phyloP scores from a whole-genome alignment of 2,888 invertebrate genomes.

The Aleiodes testaceus region DNA sequence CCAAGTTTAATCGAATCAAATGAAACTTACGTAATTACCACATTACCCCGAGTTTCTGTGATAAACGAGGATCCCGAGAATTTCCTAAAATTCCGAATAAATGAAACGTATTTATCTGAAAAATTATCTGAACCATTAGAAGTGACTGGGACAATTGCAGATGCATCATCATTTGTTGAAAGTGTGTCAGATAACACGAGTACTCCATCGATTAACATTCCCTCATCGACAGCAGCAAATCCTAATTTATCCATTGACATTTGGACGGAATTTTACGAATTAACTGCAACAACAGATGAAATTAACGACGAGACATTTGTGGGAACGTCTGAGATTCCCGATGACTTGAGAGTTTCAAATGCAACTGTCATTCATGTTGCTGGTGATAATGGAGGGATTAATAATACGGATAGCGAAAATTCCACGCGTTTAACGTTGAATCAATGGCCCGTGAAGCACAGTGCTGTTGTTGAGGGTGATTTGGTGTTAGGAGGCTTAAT shows the following conservation, averaged over 20 bases:
- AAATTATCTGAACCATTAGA: too few species aligned
- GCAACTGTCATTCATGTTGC: background rate
- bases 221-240: background rate
- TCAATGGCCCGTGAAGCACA: slow-evolving; percentile 85
- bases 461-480: slow-evolving; percentile 88
- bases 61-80: too few species aligned
- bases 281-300: background rate
- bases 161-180: too few species aligned
- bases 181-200: too few species aligned
- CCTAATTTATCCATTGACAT: background rate
- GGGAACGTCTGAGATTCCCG: background rate
- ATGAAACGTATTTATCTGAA: too few species aligned
- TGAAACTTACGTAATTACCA: too few species aligned
- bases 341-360: too few species aligned
- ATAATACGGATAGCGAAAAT: slow-evolving; percentile 51
- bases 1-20: too few species aligned
- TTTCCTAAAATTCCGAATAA: too few species aligned
- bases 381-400: slow-evolving; percentile 31
- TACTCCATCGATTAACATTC: background rate
- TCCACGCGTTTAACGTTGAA: slow-evolving; percentile 62
- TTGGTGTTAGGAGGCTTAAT: slow-evolving; percentile 90
- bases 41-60: too few species aligned
- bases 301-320: slow-evolving; percentile 10
- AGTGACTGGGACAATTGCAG: too few species aligned
- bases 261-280: background rate